Conservation (phyloP, 2,888 invertebrate genomes). For the Phortica okadai region DNA sequence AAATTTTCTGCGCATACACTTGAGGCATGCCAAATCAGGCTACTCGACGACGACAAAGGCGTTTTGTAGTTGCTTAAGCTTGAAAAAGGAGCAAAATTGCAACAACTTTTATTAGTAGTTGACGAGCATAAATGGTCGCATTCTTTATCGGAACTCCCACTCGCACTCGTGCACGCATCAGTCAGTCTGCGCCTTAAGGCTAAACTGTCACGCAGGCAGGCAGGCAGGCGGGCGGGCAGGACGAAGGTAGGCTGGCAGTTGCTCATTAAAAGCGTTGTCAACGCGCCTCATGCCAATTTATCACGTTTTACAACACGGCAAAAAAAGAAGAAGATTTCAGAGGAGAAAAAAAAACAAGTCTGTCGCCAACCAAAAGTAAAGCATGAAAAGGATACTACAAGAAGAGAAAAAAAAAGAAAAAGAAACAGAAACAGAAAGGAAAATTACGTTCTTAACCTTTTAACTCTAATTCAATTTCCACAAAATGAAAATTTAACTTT, state of each 20-base stretch:
- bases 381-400: conserved; percentile 26
- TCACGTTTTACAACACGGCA: conserved; percentile 7
- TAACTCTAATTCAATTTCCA: conserved; percentile 33
- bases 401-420: conserved; percentile 48
- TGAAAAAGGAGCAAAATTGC: conserved; percentile 17
- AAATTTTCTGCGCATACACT: not conserved
- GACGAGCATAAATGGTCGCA: not conserved
- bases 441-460: conserved; percentile 53
- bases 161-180: not conserved
- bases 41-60: conserved; percentile 16
- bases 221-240: not conserved
- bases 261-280: conserved; percentile 24
- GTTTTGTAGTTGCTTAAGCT: conserved; percentile 4
- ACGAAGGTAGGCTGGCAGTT: not conserved
- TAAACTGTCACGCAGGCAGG: not conserved
- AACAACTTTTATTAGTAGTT: conserved; percentile 29
- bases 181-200: conserved; percentile 6
- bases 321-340: conserved; percentile 38
- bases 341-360: conserved; percentile 44
- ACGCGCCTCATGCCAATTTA: conserved; percentile 21
- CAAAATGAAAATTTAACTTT: conserved; percentile 62
- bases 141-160: not conserved
- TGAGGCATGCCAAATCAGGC: not conserved
- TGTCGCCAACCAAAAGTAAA: conserved; percentile 34
- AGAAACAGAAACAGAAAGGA: conserved; percentile 41